Evolutionary conservation across 2,888 invertebrate species (phyloP), one percentile per base, ranked within the genome.

Genomic region (Celastrina argiolus): DNA sequence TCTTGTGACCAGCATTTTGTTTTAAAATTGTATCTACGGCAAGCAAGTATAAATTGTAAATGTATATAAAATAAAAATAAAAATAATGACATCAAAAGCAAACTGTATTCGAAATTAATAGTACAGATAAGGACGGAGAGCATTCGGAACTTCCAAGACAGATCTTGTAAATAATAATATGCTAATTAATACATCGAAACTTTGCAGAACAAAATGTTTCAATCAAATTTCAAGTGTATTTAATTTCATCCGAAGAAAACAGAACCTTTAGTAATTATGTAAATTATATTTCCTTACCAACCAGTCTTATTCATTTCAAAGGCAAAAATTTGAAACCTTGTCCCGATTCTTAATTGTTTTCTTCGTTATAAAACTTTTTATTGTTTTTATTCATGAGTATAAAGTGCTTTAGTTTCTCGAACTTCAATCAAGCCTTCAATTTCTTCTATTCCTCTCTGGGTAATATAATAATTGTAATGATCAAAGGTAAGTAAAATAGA

Each of bases 221-320:
- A 56, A 65, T 65, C 34, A 64, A 51, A 39, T 65, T 65, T 56
- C 56, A 56, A 56, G n/a, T 56, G 10, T 56, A 65, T 65, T 65
- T 36, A 65, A 65, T 65, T 56, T 36, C 16, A 10, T 51, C 34
- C 22, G 26, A 36, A 65, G 58, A 65, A 65, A 65, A 58, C 65
- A 65, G 66, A 63, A 56, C 64, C 66, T 64, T 22, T 34, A 64
- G 61, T 65, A 36, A 66, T 68, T 68, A 68, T 68, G 68, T 65
- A 65, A 68, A 68, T 68, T 65, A 64, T 31, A 61, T 56, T 41
- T 63, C 56, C 42, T 41, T 66, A 58, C 59, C 41, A 34, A 61
- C 63, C 64, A 56, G 61, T 66, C 64, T 64, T 58, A 39, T 68
- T 64, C 61, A 63, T 67, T 66, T 56, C 36, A 41, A 66, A 66